A percentile compares a stretch with the other conserved stretches of the same genome.
phyloP scores from a whole-genome alignment of 1,140 invertebrate species.

The Thaumetopoea pityocampa region DNA sequence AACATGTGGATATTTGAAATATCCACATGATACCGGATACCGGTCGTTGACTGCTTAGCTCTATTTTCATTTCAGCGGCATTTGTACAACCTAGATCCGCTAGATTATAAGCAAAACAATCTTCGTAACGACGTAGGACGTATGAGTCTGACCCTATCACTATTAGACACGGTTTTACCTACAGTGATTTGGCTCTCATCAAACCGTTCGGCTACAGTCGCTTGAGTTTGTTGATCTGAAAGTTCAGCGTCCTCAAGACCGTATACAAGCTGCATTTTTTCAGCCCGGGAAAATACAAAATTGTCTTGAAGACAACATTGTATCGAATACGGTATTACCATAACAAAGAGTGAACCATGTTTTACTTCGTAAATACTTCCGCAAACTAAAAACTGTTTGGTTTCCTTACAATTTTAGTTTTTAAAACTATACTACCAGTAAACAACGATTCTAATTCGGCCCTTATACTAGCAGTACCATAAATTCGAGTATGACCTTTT shows the following conservation, averaged over 20 bases:
- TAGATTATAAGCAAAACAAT: conserved; percentile 25
- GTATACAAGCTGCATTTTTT: conserved; percentile 6
- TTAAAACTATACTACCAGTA: conserved; percentile 8
- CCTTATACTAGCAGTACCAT: conserved; percentile 8
- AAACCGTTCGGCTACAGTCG: no score
- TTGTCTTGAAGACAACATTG: conserved; percentile 9
- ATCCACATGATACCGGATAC: no score
- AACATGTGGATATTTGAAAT: no score
- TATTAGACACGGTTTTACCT: conserved; percentile 6
- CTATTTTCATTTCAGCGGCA: conserved; percentile 28
- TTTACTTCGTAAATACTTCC: conserved; percentile 17
- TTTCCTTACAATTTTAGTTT: conserved; percentile 14
- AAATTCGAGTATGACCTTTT: neutral
- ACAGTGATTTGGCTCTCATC: no score
- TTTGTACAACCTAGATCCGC: conserved; percentile 26
- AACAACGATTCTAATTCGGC: conserved; percentile 1
- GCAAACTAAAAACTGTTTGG: conserved; percentile 8
- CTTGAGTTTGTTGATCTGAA: no score
- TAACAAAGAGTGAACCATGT: conserved; percentile 2
- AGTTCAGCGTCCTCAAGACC: no score
- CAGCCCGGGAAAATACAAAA: conserved; percentile 12
- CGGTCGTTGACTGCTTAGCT: conserved; percentile 23
- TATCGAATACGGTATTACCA: conserved; percentile 7
- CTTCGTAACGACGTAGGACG: conserved; percentile 13
- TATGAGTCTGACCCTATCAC: conserved; percentile 4